Percentiles rank a stretch among this genome's conserved stretches.
These are phyloP conservation scores for Proisotoma minuta DNA, from an alignment of 2,888 invertebrate genomes.

Conservation along the genomic window DNA sequence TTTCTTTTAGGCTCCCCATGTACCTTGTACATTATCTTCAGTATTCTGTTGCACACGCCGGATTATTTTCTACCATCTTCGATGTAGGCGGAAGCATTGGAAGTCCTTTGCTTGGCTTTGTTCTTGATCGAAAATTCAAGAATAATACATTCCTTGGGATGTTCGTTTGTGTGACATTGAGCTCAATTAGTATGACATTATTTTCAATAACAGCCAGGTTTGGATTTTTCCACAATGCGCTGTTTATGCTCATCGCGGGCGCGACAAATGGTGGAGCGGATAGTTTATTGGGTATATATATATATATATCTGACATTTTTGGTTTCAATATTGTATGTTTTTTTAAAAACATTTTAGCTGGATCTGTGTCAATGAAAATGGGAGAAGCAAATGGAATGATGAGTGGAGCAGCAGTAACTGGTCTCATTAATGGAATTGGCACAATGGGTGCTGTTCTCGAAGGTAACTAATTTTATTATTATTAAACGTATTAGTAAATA, in stretches of 20 bases:
- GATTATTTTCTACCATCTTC: constrained; percentile 53
- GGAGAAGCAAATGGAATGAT: constrained; percentile 53
- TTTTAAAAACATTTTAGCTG: constrained; percentile 45
- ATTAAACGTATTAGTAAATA: neutral
- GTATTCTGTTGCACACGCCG: constrained; percentile 52
- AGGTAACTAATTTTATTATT: constrained; percentile 19
- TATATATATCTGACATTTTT: too few species aligned
- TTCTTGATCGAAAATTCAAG: constrained; percentile 51
- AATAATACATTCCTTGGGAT: constrained; percentile 51
- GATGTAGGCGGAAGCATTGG: constrained; percentile 55
- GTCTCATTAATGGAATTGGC: constrained; percentile 54
- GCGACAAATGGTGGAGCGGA: constrained; percentile 54
- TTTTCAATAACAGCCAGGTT: constrained; percentile 52
- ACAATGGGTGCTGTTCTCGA: constrained; percentile 54
- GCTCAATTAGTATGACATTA: constrained; percentile 50
- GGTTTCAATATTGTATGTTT: too few species aligned
- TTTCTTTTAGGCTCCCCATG: constrained; percentile 50
- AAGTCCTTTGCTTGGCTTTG: constrained; percentile 52
- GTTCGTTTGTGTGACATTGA: constrained; percentile 49
- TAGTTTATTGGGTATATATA: constrained; percentile 47
- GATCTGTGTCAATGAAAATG: constrained; percentile 53
- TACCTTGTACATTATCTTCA: constrained; percentile 51
- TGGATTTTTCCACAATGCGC: constrained; percentile 51
- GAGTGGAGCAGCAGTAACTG: constrained; percentile 53
- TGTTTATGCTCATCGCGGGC: constrained; percentile 52